Evolutionary conservation across 2,113 vertebrate genomes (phyloP).

Genomic region (Lonchura striata): DNA sequence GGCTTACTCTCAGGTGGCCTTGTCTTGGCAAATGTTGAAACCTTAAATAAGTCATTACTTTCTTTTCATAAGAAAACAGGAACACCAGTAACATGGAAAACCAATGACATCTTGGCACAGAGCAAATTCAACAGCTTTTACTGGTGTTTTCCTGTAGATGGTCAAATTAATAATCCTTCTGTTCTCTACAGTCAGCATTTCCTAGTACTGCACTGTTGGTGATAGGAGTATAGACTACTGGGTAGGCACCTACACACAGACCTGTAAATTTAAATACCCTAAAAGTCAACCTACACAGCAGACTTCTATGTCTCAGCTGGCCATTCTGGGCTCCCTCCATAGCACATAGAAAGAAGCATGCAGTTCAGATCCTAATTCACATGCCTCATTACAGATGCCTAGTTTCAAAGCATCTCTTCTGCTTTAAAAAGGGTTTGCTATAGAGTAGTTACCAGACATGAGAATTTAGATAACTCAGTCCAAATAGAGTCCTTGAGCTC

Average conservation of each 20-base stretch:
- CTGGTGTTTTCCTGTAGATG: not conserved
- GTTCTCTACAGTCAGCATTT: not conserved
- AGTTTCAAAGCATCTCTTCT: not conserved
- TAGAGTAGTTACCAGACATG: not conserved
- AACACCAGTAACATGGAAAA: not conserved
- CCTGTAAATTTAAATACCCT: not conserved
- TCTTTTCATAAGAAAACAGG: not conserved
- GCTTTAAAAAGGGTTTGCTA: not conserved
- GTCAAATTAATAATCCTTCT: not conserved
- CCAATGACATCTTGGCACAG: not conserved
- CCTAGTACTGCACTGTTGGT: not conserved
- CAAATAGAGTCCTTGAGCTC: not conserved
- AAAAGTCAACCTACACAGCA: not conserved
- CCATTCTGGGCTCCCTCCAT: not conserved
- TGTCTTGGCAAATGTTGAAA: not conserved
- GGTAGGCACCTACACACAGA: not conserved
- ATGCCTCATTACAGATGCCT: not conserved
- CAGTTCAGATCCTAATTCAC: not conserved
- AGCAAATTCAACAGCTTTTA: not conserved
- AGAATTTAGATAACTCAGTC: not conserved
- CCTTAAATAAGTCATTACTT: not conserved
- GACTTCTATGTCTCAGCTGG: not conserved
- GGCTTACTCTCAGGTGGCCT: not conserved
- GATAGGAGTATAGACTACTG: not conserved
- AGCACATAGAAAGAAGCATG: not conserved